Evolutionary conservation across 2,113 vertebrate genomes (phyloP), one percentile per base, ranked within the genome.

Genomic region (Symphodus melops): DNA sequence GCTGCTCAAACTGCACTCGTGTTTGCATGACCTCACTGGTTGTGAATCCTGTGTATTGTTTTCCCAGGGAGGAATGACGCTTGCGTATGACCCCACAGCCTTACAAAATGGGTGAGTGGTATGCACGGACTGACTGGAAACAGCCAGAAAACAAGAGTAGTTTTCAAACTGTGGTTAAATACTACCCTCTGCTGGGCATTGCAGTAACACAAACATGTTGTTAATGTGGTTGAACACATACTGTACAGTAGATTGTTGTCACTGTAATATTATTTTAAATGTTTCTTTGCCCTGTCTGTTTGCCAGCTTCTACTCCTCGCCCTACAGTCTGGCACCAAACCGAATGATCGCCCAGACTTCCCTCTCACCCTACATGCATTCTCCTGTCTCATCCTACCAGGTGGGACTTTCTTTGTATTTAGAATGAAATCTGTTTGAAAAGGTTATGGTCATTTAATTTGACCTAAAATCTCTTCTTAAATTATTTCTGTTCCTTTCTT

Each of bases 311-410:
- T 98, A 97, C 91, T 93, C 96, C 0, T 93, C 95, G 7, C 90
- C 95, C 75, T 98, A 98, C 82, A 96, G 94, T 89, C 93, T 97
- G 86, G 88, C 94, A 52, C 94, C 96, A 41, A 96, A 94, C 89
- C 90, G 97, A 87, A 95, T 98, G 94, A 94, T 98, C 8, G 90
- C 96, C 52, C 97, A 97, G 93, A 93, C 96, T 1, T 95, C 96
- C 4, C 94, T 98, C 52, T 94, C 95, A 6, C 97, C 96, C 0
- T 97, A 97, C 89, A 95, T 98, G 88, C 95, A 96, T 75, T 96
- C 97, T 72, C 96, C 97, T 1, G 93, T 98, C 74, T 97, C 96
- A 62, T 96, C 96, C 17, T 98, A 97, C 92, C 97, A 97, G 97
- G 97, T 98, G 63, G 46, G 72, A 54, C 66, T 48, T 48, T 17